A percentile compares a stretch with the other conserved stretches of the same genome.
Evolutionary conservation across 1,140 invertebrate genomes (phyloP).

Genomic region (Zaprionus kolodkinae): DNA sequence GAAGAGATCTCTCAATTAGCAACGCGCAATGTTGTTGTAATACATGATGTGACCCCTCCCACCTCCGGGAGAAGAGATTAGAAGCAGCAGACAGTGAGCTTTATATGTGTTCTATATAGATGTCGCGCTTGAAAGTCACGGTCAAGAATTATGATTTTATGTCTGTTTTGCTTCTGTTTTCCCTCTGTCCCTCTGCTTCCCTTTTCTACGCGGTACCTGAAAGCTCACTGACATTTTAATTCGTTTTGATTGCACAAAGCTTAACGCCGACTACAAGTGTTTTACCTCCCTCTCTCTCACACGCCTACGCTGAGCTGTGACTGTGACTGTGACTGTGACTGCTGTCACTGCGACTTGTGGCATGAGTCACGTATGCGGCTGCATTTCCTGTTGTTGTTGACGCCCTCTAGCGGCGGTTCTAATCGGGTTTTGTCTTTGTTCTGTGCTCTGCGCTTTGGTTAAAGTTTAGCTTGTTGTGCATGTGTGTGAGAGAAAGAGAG

Average conservation of each 20-base stretch:
- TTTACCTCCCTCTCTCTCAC: background rate
- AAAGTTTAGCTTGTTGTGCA: constrained; percentile 21
- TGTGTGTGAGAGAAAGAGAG: too few species aligned
- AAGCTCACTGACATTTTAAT: constrained; percentile 54
- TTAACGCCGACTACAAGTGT: constrained; percentile 19
- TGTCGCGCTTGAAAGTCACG: constrained; percentile 44
- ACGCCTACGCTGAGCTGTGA: background rate
- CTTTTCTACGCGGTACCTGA: background rate
- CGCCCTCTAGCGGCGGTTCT: constrained; percentile 19
- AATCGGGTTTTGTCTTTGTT: constrained; percentile 29
- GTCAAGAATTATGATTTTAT: constrained; percentile 42
- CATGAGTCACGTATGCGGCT: constrained; percentile 15
- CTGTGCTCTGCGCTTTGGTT: constrained; percentile 2
- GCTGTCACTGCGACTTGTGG: constrained; percentile 7
- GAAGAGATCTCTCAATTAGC: constrained; percentile 30
- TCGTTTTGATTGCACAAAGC: constrained; percentile 69
- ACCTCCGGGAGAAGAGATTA: constrained; percentile 20
- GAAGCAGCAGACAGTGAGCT: constrained; percentile 20
- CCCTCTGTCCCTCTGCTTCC: background rate
- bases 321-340: constrained; percentile 17
- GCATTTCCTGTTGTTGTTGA: constrained; percentile 34
- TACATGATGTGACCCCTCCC: constrained; percentile 10
- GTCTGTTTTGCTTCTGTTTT: background rate
- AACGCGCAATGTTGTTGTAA: constrained; percentile 22
- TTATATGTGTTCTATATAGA: background rate